A percentile compares a stretch with the other conserved stretches of the same genome.
Evolutionary conservation across 2,797 vertebrate species (phyloP).

Genomic region (Danio choprae): DNA sequence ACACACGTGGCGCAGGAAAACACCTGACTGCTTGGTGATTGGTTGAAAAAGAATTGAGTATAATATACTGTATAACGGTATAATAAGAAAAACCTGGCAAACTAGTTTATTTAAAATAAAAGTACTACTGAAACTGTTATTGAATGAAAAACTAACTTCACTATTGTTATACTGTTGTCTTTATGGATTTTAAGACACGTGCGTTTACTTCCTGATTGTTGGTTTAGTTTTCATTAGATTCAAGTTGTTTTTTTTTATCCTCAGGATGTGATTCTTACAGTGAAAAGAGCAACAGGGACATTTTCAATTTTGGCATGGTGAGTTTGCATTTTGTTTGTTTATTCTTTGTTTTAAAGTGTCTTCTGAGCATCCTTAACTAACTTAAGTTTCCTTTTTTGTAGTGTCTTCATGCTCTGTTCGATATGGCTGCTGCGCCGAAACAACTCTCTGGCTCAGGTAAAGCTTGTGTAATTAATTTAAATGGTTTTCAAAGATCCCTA

Average conservation of each 20-base stretch:
- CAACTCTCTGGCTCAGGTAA: constrained; percentile 88
- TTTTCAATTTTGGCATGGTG: constrained; percentile 82
- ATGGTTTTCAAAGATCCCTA: neutral
- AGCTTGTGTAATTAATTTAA: neutral
- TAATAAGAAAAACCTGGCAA: neutral
- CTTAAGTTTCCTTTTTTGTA: constrained; percentile 8
- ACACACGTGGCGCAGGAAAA: neutral
- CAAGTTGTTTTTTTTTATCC: constrained; percentile 46
- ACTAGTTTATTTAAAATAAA: neutral
- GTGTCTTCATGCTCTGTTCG: constrained; percentile 85
- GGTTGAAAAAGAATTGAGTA: neutral
- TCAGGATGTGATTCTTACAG: constrained; percentile 78
- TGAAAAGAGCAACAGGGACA: constrained; percentile 81
- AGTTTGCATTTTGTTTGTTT: constrained; percentile 46
- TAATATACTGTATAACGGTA: neutral
- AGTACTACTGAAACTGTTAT: neutral
- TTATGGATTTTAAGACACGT: neutral
- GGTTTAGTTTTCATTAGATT: neutral
- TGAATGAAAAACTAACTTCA: neutral
- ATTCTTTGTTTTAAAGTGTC: neutral
- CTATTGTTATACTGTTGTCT: neutral
- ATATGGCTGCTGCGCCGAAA: constrained; percentile 88
- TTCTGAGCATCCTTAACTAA: neutral
- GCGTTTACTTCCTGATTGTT: neutral
- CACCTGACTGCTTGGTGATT: neutral